These are phyloP conservation scores for Aphidius colemani DNA, from an alignment of 2,888 invertebrate genomes.

Conservation along the genomic window DNA sequence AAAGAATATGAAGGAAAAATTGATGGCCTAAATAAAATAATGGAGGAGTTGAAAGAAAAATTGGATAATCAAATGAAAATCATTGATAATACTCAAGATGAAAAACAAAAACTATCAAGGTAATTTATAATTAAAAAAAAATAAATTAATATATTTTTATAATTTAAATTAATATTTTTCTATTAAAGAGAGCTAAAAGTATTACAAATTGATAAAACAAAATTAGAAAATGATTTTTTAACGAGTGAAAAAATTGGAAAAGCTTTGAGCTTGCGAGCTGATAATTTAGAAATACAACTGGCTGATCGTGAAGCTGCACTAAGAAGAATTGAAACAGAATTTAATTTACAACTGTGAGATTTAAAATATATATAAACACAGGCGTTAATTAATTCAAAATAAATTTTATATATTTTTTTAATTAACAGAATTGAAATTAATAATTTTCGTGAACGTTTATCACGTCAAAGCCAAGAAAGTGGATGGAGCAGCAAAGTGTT, in stretches of 20 bases:
- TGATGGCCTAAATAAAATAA: slow-evolving; percentile 40
- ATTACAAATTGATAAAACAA: slow-evolving; percentile 42
- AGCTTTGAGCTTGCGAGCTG: slow-evolving; percentile 37
- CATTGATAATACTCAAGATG: slow-evolving; percentile 42
- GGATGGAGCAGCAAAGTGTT: slow-evolving; percentile 53
- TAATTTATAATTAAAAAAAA: slow-evolving; percentile 21
- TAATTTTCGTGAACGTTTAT: slow-evolving; percentile 46
- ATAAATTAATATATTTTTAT: neutral
- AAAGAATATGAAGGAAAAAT: slow-evolving; percentile 39
- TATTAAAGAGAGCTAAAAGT: slow-evolving; percentile 39
- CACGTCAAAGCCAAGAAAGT: slow-evolving; percentile 45
- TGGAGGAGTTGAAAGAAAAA: slow-evolving; percentile 43
- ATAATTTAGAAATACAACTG: slow-evolving; percentile 44
- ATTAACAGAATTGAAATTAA: slow-evolving; percentile 42
- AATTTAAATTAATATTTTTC: neutral
- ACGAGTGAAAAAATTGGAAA: slow-evolving; percentile 41
- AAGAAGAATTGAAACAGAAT: slow-evolving; percentile 45
- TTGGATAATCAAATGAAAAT: slow-evolving; percentile 43
- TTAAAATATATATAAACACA: neutral
- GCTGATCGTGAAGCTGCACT: slow-evolving; percentile 46
- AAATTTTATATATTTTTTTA: slow-evolving; percentile 9
- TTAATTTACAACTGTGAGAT: slow-evolving; percentile 46
- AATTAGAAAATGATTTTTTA: slow-evolving; percentile 40
- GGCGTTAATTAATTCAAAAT: neutral
- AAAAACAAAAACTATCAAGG: slow-evolving; percentile 41